Evolutionary conservation across 2,888 invertebrate species (phyloP), one percentile per base, ranked within the genome.

Genomic region (Azorinus chamasolen): DNA sequence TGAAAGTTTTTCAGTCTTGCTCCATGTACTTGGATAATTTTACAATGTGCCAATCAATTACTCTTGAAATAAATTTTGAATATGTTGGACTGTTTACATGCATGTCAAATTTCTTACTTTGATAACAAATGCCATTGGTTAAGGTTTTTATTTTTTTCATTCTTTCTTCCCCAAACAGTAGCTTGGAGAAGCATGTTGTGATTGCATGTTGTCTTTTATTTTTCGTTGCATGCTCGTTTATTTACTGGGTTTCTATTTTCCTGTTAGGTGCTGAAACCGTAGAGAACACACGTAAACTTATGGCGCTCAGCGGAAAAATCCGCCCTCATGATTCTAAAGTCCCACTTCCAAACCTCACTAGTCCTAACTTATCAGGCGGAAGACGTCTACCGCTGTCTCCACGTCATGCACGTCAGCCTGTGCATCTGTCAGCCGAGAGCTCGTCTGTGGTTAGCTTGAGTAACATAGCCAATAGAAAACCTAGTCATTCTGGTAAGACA

Each of bases 381-480:
- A 96, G 97, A 12, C 95, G 97, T 63, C 97, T 97, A 6, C 97
- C 97, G 91, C 97, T 97, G 91, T 97, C 97, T 0, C 95, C 97
- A 59, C 95, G 95, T 27, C 89, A 89, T 58, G 82, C 82, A 41
- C 85, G 85, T 24, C 79, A 86, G 32, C 85, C 96, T 14, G 97
- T 98, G 62, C 97, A 97, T 93, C 95, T 98, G 71, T 97, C 97
- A 66, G 97, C 97, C 39, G 98, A 98, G 94, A 98, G 98, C 93
- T 98, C 98, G 93, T 98, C 97, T 93, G 98, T 98, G 80, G 97
- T 98, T 64, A 97, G 97, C 76, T 95, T 98, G 89, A 97, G 97
- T 91, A 97, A 97, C 94, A 95, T 97, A 93, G 97, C 97, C 79
- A 94, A 97, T 87, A 95, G 97, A 86, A 97, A 98, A 94, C 97